phyloP scores from a whole-genome alignment of 2,797 vertebrate genomes.

The Danio jaintianensis region DNA sequence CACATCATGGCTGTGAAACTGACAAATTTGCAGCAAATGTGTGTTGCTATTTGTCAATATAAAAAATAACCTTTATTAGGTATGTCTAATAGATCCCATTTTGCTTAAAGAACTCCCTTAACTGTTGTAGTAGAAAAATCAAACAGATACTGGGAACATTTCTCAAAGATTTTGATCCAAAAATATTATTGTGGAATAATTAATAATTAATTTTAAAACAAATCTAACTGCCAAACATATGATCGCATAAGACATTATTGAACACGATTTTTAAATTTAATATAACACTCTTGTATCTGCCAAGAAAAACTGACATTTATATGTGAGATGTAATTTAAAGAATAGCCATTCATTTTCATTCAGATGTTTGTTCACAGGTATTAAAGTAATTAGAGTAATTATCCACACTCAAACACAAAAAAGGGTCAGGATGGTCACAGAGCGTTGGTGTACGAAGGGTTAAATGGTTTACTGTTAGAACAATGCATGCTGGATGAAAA shows the following conservation, averaged over 20 bases:
- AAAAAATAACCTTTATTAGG: too few relatives aligned
- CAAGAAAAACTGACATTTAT: neutral
- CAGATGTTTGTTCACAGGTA: slow-evolving; percentile 9
- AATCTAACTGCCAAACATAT: neutral
- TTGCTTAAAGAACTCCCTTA: too few relatives aligned
- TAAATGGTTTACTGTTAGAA: slow-evolving; percentile 3
- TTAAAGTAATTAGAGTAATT: neutral
- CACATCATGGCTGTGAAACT: too few relatives aligned
- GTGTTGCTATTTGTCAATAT: too few relatives aligned
- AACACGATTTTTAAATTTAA: too few relatives aligned
- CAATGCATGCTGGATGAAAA: slow-evolving; percentile 25
- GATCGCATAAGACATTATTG: too few relatives aligned
- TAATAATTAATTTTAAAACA: neutral
- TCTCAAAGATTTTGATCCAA: too few relatives aligned
- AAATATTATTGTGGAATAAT: neutral
- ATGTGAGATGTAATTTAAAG: neutral
- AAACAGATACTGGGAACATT: too few relatives aligned
- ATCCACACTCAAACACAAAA: neutral
- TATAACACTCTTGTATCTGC: neutral
- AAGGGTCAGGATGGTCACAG: neutral
- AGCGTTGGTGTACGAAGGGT: neutral
- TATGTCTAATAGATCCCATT: too few relatives aligned
- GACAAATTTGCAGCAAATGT: too few relatives aligned
- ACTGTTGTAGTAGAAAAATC: too few relatives aligned
- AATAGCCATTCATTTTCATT: neutral